phyloP scores from a whole-genome alignment of 1,140 invertebrate species.

The Diorhabda elongata region DNA sequence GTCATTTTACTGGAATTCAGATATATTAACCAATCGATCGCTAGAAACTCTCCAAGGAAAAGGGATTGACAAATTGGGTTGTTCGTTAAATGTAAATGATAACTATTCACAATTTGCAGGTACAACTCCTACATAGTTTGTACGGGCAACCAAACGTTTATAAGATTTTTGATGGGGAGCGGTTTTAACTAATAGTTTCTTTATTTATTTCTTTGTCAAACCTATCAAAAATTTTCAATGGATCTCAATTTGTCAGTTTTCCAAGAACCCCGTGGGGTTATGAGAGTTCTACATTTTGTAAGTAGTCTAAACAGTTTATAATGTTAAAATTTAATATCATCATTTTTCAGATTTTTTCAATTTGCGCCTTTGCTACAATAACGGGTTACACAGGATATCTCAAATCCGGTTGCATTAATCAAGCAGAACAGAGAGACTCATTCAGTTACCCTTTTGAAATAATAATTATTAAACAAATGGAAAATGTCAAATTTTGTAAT shows the following conservation, averaged over 20 bases:
- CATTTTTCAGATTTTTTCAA: conserved; percentile 51
- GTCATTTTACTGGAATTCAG: too few species aligned
- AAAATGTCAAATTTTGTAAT: conserved; percentile 15
- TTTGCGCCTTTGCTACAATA: conserved; percentile 58
- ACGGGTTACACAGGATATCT: conserved; percentile 47
- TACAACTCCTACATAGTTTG: too few species aligned
- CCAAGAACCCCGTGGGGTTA: conserved; percentile 58
- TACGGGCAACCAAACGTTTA: too few species aligned
- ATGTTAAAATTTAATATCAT: neutral
- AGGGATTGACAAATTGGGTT: too few species aligned
- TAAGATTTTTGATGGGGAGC: neutral
- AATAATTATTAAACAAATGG: conserved; percentile 11
- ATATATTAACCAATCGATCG: too few species aligned
- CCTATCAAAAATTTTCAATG: conserved; percentile 32
- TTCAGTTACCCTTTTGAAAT: conserved; percentile 43
- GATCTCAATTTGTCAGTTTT: conserved; percentile 53
- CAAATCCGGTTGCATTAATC: conserved; percentile 24
- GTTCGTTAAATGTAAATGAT: too few species aligned
- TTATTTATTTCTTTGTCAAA: neutral
- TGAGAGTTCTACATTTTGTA: conserved; percentile 57
- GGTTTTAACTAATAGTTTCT: conserved; percentile 3
- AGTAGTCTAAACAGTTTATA: conserved; percentile 32
- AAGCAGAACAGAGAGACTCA: conserved; percentile 18
- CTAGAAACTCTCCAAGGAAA: too few species aligned
- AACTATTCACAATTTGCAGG: too few species aligned